Conservation (phyloP, 2,113 vertebrate species). For the Parotia lawesii region DNA sequence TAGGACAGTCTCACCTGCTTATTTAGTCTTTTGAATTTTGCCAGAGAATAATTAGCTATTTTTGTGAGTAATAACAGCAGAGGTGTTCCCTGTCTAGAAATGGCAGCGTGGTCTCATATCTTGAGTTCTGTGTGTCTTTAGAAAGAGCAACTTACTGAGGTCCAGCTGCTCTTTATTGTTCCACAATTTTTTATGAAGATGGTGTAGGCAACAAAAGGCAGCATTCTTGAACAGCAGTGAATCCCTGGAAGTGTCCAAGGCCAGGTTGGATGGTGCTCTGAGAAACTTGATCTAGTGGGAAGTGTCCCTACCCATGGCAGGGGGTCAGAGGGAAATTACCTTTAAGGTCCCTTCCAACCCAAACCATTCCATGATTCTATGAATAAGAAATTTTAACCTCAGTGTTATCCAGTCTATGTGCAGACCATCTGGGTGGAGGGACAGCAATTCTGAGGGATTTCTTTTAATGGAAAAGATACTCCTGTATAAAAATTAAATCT, state of each 20-base stretch:
- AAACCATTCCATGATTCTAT: not conserved
- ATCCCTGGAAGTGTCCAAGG: not conserved
- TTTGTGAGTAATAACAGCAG: not conserved
- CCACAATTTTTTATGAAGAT: not conserved
- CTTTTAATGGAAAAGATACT: not conserved
- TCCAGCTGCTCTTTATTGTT: not conserved
- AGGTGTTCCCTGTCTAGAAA: not conserved
- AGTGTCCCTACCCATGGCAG: not conserved
- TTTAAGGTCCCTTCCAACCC: not conserved
- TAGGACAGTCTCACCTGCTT: fast-evolving
- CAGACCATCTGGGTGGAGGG: not conserved
- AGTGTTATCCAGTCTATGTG: not conserved
- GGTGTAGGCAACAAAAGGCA: not conserved
- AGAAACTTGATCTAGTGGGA: not conserved
- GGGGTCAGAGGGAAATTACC: not conserved
- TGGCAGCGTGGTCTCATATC: fast-evolving
- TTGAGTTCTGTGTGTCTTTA: not conserved
- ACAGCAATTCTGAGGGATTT: not conserved
- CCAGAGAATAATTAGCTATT: not conserved
- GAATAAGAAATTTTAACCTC: not conserved
- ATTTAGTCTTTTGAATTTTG: not conserved
- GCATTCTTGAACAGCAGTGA: not conserved
- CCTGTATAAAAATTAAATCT: not conserved
- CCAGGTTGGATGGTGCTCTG: too few relatives aligned
- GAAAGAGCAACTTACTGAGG: fast-evolving